Evolutionary conservation across 2,888 invertebrate species (phyloP).

Genomic region (Euproctis similis): DNA sequence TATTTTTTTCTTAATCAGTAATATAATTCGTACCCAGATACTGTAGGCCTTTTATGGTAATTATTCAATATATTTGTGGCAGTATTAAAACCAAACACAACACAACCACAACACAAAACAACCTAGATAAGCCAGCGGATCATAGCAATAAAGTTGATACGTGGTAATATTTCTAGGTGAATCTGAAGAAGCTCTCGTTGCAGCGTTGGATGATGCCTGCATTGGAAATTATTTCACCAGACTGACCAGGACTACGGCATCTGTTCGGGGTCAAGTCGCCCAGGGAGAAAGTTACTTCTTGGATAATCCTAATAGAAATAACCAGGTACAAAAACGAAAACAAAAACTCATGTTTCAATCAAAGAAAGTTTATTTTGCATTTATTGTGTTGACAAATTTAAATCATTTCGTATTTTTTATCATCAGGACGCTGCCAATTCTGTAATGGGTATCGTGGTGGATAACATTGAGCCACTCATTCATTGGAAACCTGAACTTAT

Average conservation of each 20-base stretch:
- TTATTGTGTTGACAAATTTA: too few relatives aligned
- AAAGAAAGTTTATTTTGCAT: neutral
- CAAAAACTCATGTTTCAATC: neutral
- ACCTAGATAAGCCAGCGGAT: too few relatives aligned
- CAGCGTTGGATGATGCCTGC: constrained; percentile 40
- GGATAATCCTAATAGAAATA: constrained; percentile 54
- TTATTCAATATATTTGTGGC: too few relatives aligned
- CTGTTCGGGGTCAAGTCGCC: constrained; percentile 50
- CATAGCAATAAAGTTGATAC: too few relatives aligned
- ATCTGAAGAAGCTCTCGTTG: constrained; percentile 32
- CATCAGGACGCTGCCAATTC: constrained; percentile 75
- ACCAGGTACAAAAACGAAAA: constrained; percentile 39
- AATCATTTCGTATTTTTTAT: too few relatives aligned
- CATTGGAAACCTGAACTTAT: constrained; percentile 75
- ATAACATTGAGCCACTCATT: constrained; percentile 70
- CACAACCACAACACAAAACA: too few relatives aligned
- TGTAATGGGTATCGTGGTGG: constrained; percentile 75
- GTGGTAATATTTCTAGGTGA: constrained; percentile 6
- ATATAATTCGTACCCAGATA: too few relatives aligned
- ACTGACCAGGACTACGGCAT: constrained; percentile 37
- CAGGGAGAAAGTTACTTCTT: constrained; percentile 59
- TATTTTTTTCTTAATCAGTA: too few relatives aligned
- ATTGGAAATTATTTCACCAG: constrained; percentile 45
- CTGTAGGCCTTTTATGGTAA: too few relatives aligned
- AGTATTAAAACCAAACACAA: too few relatives aligned